Evolutionary conservation across 2,113 vertebrate species (phyloP), one percentile per base, ranked within the genome.

Genomic region (Pangasianodon hypophthalmus): DNA sequence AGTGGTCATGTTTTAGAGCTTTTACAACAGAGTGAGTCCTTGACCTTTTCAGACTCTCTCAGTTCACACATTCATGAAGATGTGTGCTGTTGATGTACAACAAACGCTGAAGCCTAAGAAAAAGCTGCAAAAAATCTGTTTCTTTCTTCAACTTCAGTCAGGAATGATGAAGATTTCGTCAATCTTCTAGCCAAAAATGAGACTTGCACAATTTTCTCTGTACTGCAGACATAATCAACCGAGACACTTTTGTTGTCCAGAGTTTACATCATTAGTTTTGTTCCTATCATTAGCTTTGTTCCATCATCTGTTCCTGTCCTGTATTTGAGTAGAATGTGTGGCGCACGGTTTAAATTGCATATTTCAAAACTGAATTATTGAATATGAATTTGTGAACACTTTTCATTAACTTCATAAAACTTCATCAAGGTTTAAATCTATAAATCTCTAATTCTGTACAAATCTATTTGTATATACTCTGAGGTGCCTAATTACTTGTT

Each of bases 41-140:
- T 80, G 77, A 50, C 46, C 46, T 80, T 80, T 80, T 80, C 77
- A 75, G 19, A 46, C 41, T 48, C 73, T 77, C 8, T 77, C 75
- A 85, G 19, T 44, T 44, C 54, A 60, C 81, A 41, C 54, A 2
- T 11, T 6, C 21, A 41, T 41, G 32, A 60, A 60, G 54, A 41
- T 37, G 29, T n/a, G 79, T 54, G 48, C 21, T 48, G 46, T 6
- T 0, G 6, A 14, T 29, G 77, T n/a, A 29, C 26, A 80, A 80
- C 77, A 80, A 80, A 2, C 46, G 13, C 48, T 52, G 50, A 32
- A 6, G 18, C 52, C 21, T 32, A 4, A 44, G 4, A 37, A 54
- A 8, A 56, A 21, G 2, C 16, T 80, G 48, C 46, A 4, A 48
- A 48, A 24, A 46, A 67, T 67, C 54, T 56, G 13, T 48, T 48